Conservation (phyloP, 2,113 vertebrate species). For the Amphilophus citrinellus region DNA sequence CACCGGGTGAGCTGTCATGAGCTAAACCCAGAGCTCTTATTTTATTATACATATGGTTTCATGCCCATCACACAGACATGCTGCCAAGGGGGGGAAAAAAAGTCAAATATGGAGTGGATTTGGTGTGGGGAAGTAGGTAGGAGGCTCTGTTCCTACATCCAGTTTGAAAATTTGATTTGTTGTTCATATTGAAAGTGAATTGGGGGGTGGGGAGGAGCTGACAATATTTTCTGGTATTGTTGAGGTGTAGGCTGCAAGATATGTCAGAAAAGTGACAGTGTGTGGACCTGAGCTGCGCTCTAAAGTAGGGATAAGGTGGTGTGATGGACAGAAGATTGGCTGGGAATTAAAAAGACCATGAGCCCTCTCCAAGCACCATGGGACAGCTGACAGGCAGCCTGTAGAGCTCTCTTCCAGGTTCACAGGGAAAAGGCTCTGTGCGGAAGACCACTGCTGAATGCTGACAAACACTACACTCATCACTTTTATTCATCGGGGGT, state of each 20-base stretch:
- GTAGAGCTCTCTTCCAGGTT: conserved; percentile 51
- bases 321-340: conserved; percentile 84
- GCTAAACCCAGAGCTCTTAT: conserved; percentile 22
- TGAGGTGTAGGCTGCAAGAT: conserved; percentile 70
- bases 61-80: neutral
- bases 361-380: conserved; percentile 67
- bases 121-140: conserved; percentile 22
- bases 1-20: conserved; percentile 21
- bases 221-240: conserved; percentile 72
- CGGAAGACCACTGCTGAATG: conserved; percentile 45
- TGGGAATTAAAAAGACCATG: conserved; percentile 80
- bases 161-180: conserved; percentile 60
- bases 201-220: conserved; percentile 52
- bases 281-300: conserved; percentile 77
- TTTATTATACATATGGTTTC: conserved; percentile 19
- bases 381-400: conserved; percentile 76
- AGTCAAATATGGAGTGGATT: conserved; percentile 23
- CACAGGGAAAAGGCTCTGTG: conserved; percentile 37
- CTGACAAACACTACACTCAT: conserved; percentile 45
- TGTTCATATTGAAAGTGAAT: conserved; percentile 49
- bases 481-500: conserved; percentile 29
- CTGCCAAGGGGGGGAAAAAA: neutral
- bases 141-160: conserved; percentile 42
- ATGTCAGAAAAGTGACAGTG: conserved; percentile 79
- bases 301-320: conserved; percentile 76